phyloP scores from a whole-genome alignment of 1,140 invertebrate species.

The Macrobrachium rosenbergii region DNA sequence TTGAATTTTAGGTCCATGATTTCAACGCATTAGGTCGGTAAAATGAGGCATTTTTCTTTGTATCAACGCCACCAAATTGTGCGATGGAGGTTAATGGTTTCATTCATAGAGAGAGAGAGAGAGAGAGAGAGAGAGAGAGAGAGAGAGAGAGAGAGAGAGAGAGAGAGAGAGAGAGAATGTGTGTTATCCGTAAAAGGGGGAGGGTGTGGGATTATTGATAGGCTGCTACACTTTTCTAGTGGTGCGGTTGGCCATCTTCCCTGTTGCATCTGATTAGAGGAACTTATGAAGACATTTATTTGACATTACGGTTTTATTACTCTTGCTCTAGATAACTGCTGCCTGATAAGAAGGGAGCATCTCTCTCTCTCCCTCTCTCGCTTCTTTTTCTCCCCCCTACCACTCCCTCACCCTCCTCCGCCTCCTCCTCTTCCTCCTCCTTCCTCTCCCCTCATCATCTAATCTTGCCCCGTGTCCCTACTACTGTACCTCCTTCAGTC shows the following conservation, averaged over 20 bases:
- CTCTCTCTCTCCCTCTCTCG: conserved; percentile 12
- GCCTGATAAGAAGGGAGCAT: not conserved
- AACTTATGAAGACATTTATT: conserved; percentile 48
- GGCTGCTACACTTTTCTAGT: not conserved
- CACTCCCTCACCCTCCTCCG: not conserved
- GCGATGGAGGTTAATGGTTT: too few relatives aligned
- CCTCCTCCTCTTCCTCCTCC: not conserved
- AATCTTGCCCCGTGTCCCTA: not conserved
- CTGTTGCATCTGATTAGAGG: conserved; percentile 32
- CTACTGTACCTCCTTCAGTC: not conserved
- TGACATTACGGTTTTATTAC: conserved; percentile 45
- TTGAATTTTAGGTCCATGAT: too few relatives aligned
- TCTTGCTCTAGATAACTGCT: conserved; percentile 16
- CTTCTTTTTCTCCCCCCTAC: conserved; percentile 13
- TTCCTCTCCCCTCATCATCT: not conserved
- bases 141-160: too few relatives aligned
- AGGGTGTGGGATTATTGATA: not conserved
- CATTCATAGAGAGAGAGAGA: too few relatives aligned
- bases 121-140: too few relatives aligned
- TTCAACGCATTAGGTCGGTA: too few relatives aligned
- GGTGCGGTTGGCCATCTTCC: not conserved
- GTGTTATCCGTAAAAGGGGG: not conserved
- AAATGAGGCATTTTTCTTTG: too few relatives aligned
- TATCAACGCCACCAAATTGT: too few relatives aligned
- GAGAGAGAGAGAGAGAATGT: too few relatives aligned